Evolutionary conservation across 1,140 invertebrate species (phyloP).

Genomic region (Drosophila subobscura): DNA sequence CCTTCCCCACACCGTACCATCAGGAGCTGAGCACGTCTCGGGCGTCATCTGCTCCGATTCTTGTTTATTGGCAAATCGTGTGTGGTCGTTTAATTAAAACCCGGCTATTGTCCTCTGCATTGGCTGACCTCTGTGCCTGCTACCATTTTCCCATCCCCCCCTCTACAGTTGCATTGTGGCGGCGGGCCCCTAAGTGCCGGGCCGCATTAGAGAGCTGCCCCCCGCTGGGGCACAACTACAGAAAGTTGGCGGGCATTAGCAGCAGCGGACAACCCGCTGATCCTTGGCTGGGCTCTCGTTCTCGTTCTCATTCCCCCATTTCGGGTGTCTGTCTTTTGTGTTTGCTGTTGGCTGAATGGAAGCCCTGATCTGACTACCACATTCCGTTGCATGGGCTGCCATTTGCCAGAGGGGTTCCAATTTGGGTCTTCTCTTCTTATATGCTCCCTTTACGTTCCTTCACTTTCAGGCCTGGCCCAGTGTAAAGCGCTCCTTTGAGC

Average conservation of each 20-base stretch:
- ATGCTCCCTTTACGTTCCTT: background rate
- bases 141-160: background rate
- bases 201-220: conserved; percentile 39
- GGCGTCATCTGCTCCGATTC: conserved; percentile 47
- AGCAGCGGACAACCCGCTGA: conserved; percentile 59
- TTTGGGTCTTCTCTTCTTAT: conserved; percentile 3
- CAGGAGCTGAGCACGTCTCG: conserved; percentile 18
- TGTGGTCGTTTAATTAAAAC: conserved; percentile 68
- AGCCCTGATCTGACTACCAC: conserved; percentile 12
- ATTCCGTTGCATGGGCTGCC: conserved; percentile 27
- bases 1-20: too few species aligned
- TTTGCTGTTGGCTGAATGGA: conserved; percentile 4
- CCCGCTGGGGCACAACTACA: conserved; percentile 28
- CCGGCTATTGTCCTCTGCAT: conserved; percentile 38
- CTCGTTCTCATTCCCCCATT: conserved; percentile 16
- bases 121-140: conserved; percentile 21
- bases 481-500: conserved; percentile 77
- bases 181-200: conserved; percentile 36
- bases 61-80: conserved; percentile 45
- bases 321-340: conserved; percentile 49
- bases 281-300: conserved; percentile 46
- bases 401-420: conserved; percentile 5
- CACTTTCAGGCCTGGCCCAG: conserved; percentile 74
- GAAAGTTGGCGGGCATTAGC: conserved; percentile 39
- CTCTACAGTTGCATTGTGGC: conserved; percentile 41